These are phyloP conservation scores for Didymodactylos carnosus DNA, from an alignment of 2,888 invertebrate species.

Conservation along the genomic window DNA sequence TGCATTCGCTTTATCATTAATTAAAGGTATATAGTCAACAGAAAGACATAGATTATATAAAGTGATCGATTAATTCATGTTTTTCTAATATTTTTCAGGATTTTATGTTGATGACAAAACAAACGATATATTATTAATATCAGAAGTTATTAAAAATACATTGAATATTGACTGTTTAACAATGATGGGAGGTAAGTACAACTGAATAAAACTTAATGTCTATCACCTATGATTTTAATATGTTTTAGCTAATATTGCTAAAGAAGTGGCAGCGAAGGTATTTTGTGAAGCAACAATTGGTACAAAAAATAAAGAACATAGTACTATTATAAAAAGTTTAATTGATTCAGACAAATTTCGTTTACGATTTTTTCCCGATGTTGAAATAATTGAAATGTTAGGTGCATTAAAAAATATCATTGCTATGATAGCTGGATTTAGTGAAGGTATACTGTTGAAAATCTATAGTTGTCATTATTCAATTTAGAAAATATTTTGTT, in stretches of 20 bases:
- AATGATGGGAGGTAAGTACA: conserved; percentile 56
- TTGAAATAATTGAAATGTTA: conserved; percentile 91
- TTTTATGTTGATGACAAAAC: conserved; percentile 25
- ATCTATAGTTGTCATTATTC: background rate
- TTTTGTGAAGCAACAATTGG: conserved; percentile 92
- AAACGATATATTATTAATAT: conserved; percentile 60
- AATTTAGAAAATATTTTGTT: background rate
- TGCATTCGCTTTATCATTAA: conserved; percentile 74
- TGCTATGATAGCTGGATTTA: conserved; percentile 89
- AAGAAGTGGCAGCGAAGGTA: conserved; percentile 84
- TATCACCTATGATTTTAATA: background rate
- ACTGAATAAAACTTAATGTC: background rate
- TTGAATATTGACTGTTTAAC: conserved; percentile 77
- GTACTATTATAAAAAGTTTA: conserved; percentile 60
- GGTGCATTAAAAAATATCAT: conserved; percentile 98
- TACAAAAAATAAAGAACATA: conserved; percentile 38
- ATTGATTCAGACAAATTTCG: conserved; percentile 86
- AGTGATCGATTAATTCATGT: background rate
- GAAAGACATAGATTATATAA: background rate
- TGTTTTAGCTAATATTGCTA: conserved; percentile 65
- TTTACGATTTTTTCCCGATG: conserved; percentile 82
- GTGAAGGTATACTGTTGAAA: conserved; percentile 82
- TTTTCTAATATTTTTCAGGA: conserved; percentile 16
- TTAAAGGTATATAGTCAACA: conserved; percentile 44
- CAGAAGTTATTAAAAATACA: conserved; percentile 67